These are phyloP conservation scores for Ibycter americanus DNA, from an alignment of 2,797 vertebrate genomes.

Conservation along the genomic window DNA sequence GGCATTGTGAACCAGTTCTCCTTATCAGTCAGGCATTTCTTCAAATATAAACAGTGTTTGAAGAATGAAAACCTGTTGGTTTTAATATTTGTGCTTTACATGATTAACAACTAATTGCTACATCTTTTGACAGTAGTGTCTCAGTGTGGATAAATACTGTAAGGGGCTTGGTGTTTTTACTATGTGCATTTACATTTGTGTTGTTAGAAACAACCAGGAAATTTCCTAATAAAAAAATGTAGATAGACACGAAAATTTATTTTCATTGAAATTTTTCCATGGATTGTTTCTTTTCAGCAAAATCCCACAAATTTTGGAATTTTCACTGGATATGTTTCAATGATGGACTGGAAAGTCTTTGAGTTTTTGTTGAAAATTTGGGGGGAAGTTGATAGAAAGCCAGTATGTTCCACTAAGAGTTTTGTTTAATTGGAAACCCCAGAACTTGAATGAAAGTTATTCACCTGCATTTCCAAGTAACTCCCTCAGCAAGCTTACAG, in stretches of 20 bases:
- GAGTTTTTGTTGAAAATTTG: neutral
- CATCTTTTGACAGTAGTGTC: neutral
- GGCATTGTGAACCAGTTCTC: neutral
- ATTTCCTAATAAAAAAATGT: neutral
- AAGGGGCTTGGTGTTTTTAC: neutral
- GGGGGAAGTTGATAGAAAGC: neutral
- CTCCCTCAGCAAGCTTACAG: neutral
- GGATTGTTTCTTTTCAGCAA: neutral
- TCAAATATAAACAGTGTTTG: neutral
- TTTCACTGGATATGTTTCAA: neutral
- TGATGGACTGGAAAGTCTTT: neutral
- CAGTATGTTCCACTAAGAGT: neutral
- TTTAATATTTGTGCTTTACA: neutral
- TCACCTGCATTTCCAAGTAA: neutral
- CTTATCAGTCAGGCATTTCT: conserved; percentile 40
- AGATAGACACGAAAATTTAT: neutral
- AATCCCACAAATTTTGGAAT: neutral
- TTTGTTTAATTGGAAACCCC: neutral
- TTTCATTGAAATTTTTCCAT: neutral
- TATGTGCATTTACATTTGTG: neutral
- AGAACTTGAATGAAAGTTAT: neutral
- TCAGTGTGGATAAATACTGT: neutral
- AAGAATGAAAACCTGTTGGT: conserved; percentile 1
- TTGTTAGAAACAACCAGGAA: neutral
- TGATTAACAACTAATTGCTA: neutral